Base-by-base conservation (phyloP, 2,888 invertebrate genomes). In the Rugalucina vietnamica region DNA sequence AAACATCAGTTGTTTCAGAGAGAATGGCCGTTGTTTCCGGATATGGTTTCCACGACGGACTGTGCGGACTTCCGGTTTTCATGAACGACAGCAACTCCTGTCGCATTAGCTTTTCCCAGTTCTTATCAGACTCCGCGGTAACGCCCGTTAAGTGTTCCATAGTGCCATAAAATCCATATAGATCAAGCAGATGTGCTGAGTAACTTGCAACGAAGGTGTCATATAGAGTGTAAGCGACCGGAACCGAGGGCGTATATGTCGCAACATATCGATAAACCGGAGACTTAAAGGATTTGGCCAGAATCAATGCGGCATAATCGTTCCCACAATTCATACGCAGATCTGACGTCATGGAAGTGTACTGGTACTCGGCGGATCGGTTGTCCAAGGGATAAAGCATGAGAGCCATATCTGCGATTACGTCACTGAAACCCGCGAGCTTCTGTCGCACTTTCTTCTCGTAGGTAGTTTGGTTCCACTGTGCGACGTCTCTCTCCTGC, bases 261-360 rank as follows among this genome's bases (percentile, higher is more conserved):
- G 76, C 69, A 0, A 85, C 77, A 36, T 85, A 85, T 27, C 85
- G 76, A 50, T 80, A 85, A n/a, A 85, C 82, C 18, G 82, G 85
- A 8, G 85, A 85, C 27, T 27, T 39, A 34, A 82, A 79, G 0
- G 82, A 72, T 36, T 72, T n/a, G 0, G 85, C 73, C 21, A 79
- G 36, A n/a, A 82, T 39, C 21, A 73, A 39, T 21, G 69, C 57
- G 4, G 82, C 32, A n/a, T 82, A 82, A 54, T 85, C 79, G n/a
- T 71, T 85, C 0, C 77, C 82, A 75, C 85, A 85, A 4, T n/a
- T 50, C 12, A 74, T 39, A 32, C 85, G 24, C 0, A 74, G 10
- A 43, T 85, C 85, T 1, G 74, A 43, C 12, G 74, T 49, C 85
- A 85, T 85, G n/a, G 60, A 65, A 1, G 82, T 49, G 3, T 72